These are phyloP conservation scores for Sprattus sprattus DNA, from an alignment of 2,113 vertebrate genomes.

Conservation along the genomic window DNA sequence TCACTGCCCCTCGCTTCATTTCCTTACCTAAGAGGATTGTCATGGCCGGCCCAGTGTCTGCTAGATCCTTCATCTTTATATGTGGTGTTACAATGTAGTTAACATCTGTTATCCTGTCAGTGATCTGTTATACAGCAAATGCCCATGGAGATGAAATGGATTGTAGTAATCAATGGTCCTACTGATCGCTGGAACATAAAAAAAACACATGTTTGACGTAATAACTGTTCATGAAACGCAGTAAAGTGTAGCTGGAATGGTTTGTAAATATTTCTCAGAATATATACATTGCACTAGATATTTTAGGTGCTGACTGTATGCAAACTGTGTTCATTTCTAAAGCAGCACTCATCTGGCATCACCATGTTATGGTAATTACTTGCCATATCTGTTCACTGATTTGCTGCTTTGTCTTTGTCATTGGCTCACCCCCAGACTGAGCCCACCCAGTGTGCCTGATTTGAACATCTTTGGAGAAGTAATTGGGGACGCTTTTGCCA, in stretches of 20 bases:
- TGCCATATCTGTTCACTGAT: not conserved
- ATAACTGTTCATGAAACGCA: not conserved
- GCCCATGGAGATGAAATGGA: not conserved
- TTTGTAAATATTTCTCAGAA: not conserved
- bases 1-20: not conserved
- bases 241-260: not conserved
- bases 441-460: slow-evolving; percentile 73
- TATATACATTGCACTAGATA: not conserved
- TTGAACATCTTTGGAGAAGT: slow-evolving; percentile 73
- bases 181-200: not conserved
- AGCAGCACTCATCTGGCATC: not conserved
- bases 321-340: not conserved
- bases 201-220: not conserved
- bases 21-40: not conserved
- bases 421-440: slow-evolving; percentile 68
- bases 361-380: not conserved
- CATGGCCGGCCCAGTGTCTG: not conserved
- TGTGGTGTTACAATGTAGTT: not conserved
- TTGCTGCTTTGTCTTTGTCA: not conserved
- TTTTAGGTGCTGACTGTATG: not conserved
- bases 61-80: not conserved
- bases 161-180: not conserved
- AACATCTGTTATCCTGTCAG: not conserved
- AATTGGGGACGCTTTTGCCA: slow-evolving; percentile 84
- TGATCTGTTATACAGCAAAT: not conserved